Evolutionary conservation across 2,888 invertebrate species (phyloP), one percentile per base, ranked within the genome.

Genomic region (Pseudococcus jackbeardsleyi): DNA sequence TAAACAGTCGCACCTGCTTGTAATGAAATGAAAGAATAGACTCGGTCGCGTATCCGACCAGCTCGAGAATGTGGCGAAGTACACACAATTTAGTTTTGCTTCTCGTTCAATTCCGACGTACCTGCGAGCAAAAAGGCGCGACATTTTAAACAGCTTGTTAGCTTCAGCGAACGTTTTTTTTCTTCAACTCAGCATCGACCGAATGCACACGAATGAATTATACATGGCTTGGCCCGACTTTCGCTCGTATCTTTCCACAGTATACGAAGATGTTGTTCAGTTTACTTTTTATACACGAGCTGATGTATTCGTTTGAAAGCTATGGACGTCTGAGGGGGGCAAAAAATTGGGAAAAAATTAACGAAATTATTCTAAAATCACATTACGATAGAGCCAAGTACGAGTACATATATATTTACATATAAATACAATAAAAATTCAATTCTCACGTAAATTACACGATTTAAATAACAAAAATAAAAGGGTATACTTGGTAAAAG

Each of bases 1-100:
- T 72, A 72, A 72, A 72, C 72, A 72, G 72, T 72, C 72, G 72
- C 72, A 72, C 72, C 72, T 72, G 72, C 33, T 72, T 72, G 72
- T 72, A 72, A 72, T 72, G 72, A 72, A 72, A 72, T 72, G 72
- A 72, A 72, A 72, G 33, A 72, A 72, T 72, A 72, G 72, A 17
- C 72, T 26, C 33, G 33, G 26, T 72, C 33, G 33, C 33, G 72
- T 12, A 68, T 64, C 19, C 64, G 22, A 64, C 64, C 33, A 72
- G 72, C 33, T 42, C 72, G 64, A 22, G 22, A 72, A 72, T 72
- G 72, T 72, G 72, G 72, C 33, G 72, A 72, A 72, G 33, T 72
- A 72, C 72, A 72, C 6, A 64, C 64, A 72, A 33, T 72, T 72
- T 72, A 72, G 0, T 26, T 26, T 33, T 72, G 15, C 72, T n/a